These are phyloP conservation scores for Picus viridis DNA, from an alignment of 2,797 vertebrate genomes.

Conservation along the genomic window DNA sequence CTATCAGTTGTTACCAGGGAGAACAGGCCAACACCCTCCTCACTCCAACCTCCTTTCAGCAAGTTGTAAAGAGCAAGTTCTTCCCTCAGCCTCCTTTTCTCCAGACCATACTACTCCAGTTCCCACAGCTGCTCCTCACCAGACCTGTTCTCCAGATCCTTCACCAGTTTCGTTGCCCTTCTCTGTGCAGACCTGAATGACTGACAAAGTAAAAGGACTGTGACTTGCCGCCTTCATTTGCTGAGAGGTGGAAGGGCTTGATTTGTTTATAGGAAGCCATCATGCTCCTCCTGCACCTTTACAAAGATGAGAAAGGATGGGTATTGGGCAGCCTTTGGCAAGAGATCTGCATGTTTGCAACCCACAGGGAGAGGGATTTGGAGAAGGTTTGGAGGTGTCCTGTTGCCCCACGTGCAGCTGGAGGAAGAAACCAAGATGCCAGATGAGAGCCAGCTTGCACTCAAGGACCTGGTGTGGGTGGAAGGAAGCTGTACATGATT, in stretches of 20 bases:
- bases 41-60: too few species aligned
- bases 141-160: too few species aligned
- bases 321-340: not conserved
- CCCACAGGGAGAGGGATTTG: not conserved
- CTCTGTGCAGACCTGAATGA: too few species aligned
- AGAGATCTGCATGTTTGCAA: not conserved
- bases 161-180: too few species aligned
- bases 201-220: not conserved
- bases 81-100: too few species aligned
- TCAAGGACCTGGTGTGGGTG: not conserved
- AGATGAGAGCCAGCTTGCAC: not conserved
- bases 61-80: too few species aligned
- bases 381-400: not conserved
- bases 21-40: too few species aligned
- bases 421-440: not conserved
- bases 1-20: too few species aligned
- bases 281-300: not conserved
- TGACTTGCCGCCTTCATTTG: not conserved
- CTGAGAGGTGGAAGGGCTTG: not conserved
- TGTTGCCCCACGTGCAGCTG: not conserved
- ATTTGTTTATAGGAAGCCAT: not conserved
- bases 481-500: not conserved
- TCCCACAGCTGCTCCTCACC: too few species aligned
- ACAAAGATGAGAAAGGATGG: not conserved
- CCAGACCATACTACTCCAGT: too few species aligned